Conservation (phyloP, 2,888 invertebrate genomes). For the Papilio gigon region DNA sequence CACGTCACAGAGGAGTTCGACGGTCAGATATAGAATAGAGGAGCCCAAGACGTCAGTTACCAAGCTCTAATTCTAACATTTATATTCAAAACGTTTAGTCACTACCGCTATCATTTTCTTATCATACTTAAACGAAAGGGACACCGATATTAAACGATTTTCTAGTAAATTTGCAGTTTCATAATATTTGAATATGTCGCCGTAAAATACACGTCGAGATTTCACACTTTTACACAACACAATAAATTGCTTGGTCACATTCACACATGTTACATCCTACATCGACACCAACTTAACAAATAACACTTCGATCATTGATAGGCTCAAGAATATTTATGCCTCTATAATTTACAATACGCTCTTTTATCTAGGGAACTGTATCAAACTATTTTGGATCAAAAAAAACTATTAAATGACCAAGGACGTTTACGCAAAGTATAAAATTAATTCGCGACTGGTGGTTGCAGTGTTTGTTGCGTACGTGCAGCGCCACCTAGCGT, state of each 20-base stretch:
- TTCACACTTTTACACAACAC: conserved; percentile 1
- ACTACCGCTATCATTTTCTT: conserved; percentile 23
- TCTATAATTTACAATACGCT: not conserved
- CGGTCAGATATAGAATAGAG: not conserved
- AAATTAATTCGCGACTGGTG: no score
- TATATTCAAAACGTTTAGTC: conserved; percentile 18
- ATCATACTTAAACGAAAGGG: conserved; percentile 3
- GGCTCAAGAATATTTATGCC: not conserved
- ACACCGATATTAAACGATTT: conserved; percentile 19
- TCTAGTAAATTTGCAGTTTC: not conserved
- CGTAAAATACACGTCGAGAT: not conserved
- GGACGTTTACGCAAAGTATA: not conserved
- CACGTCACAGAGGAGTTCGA: no score
- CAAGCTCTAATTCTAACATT: conserved; percentile 30
- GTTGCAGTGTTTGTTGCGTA: no score
- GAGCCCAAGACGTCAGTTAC: conserved; percentile 19
- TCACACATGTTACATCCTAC: no score
- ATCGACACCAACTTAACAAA: no score
- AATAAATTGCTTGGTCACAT: conserved; percentile 16
- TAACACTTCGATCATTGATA: not conserved
- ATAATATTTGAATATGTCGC: conserved; percentile 2
- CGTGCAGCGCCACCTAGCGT: conserved; percentile 82
- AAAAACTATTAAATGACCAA: not conserved
- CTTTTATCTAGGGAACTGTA: not conserved
- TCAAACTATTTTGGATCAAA: not conserved